phyloP scores from a whole-genome alignment of 2,797 vertebrate genomes.

The Hirundo rustica region DNA sequence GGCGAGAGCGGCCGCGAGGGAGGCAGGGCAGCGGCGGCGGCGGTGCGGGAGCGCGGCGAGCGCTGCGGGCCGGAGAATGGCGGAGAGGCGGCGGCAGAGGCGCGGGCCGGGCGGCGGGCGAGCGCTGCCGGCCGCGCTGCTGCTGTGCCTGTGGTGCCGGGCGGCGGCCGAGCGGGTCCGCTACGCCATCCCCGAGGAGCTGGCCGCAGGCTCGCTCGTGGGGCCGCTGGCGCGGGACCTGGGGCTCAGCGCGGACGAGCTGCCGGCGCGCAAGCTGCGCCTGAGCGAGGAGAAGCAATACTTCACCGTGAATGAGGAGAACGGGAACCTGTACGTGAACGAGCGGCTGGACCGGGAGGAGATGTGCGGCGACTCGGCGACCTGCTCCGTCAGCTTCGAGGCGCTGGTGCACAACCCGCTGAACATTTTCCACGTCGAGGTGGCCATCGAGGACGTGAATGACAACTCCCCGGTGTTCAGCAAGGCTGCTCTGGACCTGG shows the following conservation, averaged over 20 bases:
- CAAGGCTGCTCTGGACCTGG: background rate
- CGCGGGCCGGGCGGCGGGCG: background rate
- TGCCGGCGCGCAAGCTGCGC: background rate
- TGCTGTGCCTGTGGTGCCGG: background rate
- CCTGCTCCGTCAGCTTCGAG: slow-evolving; percentile 67
- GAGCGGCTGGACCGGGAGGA: no score
- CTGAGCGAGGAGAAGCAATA: no score
- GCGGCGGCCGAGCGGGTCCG: background rate
- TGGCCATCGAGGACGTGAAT: slow-evolving; percentile 76
- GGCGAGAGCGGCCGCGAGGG: no score
- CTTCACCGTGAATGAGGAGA: no score
- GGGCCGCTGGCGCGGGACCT: background rate
- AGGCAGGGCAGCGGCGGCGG: no score
- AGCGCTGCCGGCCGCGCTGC: background rate
- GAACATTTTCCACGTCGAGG: slow-evolving; percentile 77
- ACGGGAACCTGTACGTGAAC: no score
- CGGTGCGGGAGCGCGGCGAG: no score
- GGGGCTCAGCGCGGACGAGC: background rate
- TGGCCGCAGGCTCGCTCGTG: slow-evolving; percentile 8
- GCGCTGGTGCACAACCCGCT: slow-evolving; percentile 81
- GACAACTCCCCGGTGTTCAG: slow-evolving; percentile 50
- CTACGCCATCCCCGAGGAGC: background rate
- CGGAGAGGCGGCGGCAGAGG: background rate
- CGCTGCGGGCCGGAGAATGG: no score
- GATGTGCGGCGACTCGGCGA: slow-evolving; percentile 59